Evolutionary conservation across 2,797 vertebrate species (phyloP), one percentile per base, ranked within the genome.

Genomic region (Sus cebifrons): DNA sequence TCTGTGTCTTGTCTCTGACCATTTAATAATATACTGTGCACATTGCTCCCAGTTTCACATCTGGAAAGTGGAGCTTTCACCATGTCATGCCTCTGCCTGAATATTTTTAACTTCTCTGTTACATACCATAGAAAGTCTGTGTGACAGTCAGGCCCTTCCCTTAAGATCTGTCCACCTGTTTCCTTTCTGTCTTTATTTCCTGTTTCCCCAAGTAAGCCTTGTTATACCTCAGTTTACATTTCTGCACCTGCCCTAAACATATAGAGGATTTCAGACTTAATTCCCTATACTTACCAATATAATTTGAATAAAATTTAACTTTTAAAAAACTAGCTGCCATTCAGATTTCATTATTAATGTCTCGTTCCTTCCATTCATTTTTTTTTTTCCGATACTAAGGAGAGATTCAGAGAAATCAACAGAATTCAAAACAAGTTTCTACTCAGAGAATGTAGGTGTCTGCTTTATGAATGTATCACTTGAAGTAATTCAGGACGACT

Each of bases 231-330:
- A 44, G 21, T 52, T 23, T 29, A 29, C 8, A 10, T 40, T n/a
- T 88, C 27, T 83, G 32, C 16, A 21, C 13, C 32, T 52, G 12
- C 29, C 32, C 60, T 25, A 17, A 17, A 71, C 20, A 86, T 49
- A 7, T 20, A 15, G 36, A 54, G 44, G 29, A 60, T 27, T 64
- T 81, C 75, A 86, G 86, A 56, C 65, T 67, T 86, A 49, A 49
- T 10, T 49, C 20, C 40, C 10, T 88, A 60, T 77, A 44, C n/a
- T 93, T 79, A 56, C 12, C 32, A 74, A 67, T 96, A 68, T 92
- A 88, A 52, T 86, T 88, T 82, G 21, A 77, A 25, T 79, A 92
- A 92, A 85, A 58, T 68, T 68, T 92, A 87, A n/a, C 29, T 93
- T 94, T 40, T 12, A 78, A 75, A 84, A 77, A 82, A 54, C 21